phyloP scores from a whole-genome alignment of 2,797 vertebrate genomes.

The Brachyrhaphis roseni region DNA sequence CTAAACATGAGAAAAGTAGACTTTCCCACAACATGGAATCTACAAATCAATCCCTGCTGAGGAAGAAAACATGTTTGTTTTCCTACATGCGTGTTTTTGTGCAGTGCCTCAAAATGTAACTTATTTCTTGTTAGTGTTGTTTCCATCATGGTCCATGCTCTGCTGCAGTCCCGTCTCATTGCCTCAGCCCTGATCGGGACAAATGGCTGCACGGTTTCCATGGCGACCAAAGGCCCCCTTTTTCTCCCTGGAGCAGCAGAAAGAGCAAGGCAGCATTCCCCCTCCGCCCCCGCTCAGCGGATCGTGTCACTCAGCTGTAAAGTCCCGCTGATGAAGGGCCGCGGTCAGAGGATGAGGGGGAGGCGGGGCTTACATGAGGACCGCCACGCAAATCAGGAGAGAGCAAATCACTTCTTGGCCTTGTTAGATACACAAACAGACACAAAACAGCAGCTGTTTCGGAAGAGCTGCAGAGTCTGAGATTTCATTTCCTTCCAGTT shows the following conservation, averaged over 20 bases:
- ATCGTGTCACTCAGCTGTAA: constrained; percentile 31
- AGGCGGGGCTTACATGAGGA: constrained; percentile 10
- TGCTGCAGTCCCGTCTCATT: constrained; percentile 59
- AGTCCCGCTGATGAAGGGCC: constrained; percentile 19
- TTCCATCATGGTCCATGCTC: constrained; percentile 45
- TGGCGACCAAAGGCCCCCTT: constrained; percentile 45
- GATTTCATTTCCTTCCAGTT: constrained; percentile 27
- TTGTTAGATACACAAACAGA: neutral
- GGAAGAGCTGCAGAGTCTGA: constrained; percentile 17
- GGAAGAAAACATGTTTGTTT: neutral
- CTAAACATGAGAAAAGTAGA: neutral
- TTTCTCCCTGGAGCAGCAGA: constrained; percentile 37
- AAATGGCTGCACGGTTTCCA: constrained; percentile 58
- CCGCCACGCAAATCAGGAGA: neutral
- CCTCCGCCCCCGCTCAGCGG: constrained; percentile 4
- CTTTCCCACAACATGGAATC: neutral
- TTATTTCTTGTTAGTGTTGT: constrained; percentile 34
- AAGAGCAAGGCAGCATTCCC: constrained; percentile 28
- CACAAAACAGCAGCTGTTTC: neutral
- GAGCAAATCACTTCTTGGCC: neutral
- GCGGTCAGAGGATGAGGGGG: constrained; percentile 14
- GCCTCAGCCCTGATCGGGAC: constrained; percentile 33
- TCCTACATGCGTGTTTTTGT: neutral
- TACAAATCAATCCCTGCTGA: neutral
- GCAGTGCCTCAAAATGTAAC: neutral